Evolutionary conservation across 2,888 invertebrate species (phyloP), one percentile per base, ranked within the genome.

Genomic region (Diaphora mendica): DNA sequence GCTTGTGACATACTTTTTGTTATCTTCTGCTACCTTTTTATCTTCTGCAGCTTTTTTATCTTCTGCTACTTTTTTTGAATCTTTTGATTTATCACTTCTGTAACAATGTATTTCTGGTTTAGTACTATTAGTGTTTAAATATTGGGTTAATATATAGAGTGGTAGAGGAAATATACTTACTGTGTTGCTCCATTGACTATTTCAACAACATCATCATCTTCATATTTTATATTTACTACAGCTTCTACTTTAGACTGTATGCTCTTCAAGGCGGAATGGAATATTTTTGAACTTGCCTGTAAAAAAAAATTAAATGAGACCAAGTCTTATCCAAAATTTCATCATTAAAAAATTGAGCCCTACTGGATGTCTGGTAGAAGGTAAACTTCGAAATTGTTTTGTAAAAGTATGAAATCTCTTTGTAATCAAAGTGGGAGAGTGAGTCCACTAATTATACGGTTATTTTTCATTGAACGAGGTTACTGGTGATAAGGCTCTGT

Each of bases 211-310:
- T 95, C 95, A 72, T 96, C 96, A 70, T 95, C 96, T 83, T 96
- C 95, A 78, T 93, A 95, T 79, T 95, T 96, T 71, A 95, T 95
- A 83, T 95, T 95, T 71, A 96, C 91, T 3, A 97, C 96, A 0
- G 96, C 96, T 79, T 96, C 96, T 30, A 96, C 96, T 89, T 96
- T 97, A 33, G 96, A 91, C 81, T 96, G 95, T 72, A 97, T 96
- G 79, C 96, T 96, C 82, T 96, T 96, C 81, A 97, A 90, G 2
- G 97, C 96, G 26, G 96, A 96, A 89, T 97, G 96, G 92, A 97
- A 97, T 85, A 97, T 96, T 89, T 97, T 97, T 0, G 97, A 96
- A 85, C 97, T 97, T 20, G 96, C 96, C 97, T 97, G 92, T 9
- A 55, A 30, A 59, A 59, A 15, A 30, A 26, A 59, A 26, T 26